Evolutionary conservation across 2,113 vertebrate genomes (phyloP), one percentile per base, ranked within the genome.

Genomic region (Platanista minor): DNA sequence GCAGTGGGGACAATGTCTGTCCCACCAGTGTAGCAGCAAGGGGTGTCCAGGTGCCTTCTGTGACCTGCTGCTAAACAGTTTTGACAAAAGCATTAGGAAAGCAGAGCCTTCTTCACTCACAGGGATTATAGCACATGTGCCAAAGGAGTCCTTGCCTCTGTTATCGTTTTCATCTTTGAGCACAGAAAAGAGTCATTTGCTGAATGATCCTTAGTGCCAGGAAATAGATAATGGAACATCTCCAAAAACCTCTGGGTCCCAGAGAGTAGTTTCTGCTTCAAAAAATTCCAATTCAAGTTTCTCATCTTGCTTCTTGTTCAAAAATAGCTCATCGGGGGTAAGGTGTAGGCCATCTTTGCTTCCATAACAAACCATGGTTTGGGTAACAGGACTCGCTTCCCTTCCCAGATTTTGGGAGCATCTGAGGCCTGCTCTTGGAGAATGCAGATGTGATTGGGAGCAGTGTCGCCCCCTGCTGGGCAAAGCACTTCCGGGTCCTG

Each of bases 191-290:
- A 54, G 15, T 91, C 20, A 12, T 66, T 77, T 85, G 33, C 84
- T 41, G 18, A 94, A 64, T 82, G 57, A 71, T 81, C 80, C 49
- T 89, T 88, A 62, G 66, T 71, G 39, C 54, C n/a, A 18, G 84
- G 54, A 91, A 84, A 43, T 61, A 33, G 39, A 66, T 80, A 72
- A 81, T 36, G 59, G 46, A 77, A 61, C 29, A 54, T 72, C 18
- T 83, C 21, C 12, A 8, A 64, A 86, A 54, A 72, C n/a, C 64
- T 72, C 69, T 77, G 31, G 71, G 43, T 57, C 81, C 36, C 43
- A 82, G 46, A 82, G n/a, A 46, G 6, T 27, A 66, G 20, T 66
- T 87, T 81, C 33, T 88, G 31, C 92, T 94, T 92, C 67, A 62
- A 83, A 57, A 49, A 66, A 59, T 18, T 71, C 80, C 84, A 39